A percentile compares a stretch with the other conserved stretches of the same genome.
These are phyloP conservation scores for Brachycybe producta DNA, from an alignment of 2,888 invertebrate genomes.

Conservation along the genomic window DNA sequence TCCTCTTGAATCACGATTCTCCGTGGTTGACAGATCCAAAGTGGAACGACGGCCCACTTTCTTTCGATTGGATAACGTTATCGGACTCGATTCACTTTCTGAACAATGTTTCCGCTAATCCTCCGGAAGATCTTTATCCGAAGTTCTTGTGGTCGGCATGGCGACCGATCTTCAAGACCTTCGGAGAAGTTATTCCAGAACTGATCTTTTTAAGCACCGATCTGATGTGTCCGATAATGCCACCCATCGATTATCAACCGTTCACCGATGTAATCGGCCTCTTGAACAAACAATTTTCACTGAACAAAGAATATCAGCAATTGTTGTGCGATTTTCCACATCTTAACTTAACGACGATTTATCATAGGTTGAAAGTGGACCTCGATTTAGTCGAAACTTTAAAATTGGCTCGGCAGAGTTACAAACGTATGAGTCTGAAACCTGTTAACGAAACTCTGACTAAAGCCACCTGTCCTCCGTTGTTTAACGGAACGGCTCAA, in stretches of 20 bases:
- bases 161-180: slow-evolving; percentile 9
- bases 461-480: slow-evolving; percentile 1
- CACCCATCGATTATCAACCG: slow-evolving; percentile 5
- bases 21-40: slow-evolving; percentile 6
- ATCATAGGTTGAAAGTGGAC: slow-evolving; percentile 12
- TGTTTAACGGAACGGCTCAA: slow-evolving; percentile 9
- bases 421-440: not conserved
- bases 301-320: slow-evolving; percentile 10
- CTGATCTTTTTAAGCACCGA: slow-evolving; percentile 12
- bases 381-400: slow-evolving; percentile 8
- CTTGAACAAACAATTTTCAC: slow-evolving; percentile 2
- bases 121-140: slow-evolving; percentile 11
- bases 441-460: not conserved
- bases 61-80: slow-evolving; percentile 12
- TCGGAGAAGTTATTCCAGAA: slow-evolving; percentile 10
- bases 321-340: slow-evolving; percentile 15
- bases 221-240: slow-evolving; percentile 9
- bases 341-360: slow-evolving; percentile 12
- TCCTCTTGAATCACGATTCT: slow-evolving; percentile 1
- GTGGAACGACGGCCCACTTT: not conserved
- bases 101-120: slow-evolving; percentile 4
- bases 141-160: slow-evolving; percentile 12
- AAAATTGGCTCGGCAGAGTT: slow-evolving; percentile 4
- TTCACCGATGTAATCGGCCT: slow-evolving; percentile 5
- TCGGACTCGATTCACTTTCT: slow-evolving; percentile 1